Evolutionary conservation across 1,140 invertebrate species (phyloP).

Genomic region (Epicauta chinensis): DNA sequence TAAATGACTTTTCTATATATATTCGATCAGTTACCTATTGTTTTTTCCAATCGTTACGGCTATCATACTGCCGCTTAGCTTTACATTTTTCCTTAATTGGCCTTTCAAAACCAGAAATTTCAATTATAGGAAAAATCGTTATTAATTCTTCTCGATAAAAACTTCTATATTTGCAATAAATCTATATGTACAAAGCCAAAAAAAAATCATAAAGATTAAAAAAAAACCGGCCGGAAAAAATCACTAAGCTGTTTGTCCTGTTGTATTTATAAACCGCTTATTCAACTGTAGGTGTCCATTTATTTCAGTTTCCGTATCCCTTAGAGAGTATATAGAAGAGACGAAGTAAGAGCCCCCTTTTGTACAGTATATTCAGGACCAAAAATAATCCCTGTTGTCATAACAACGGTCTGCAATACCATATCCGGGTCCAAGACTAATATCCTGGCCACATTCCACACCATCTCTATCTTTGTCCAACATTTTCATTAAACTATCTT

Average conservation of each 20-base stretch:
- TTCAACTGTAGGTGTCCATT: constrained; percentile 24
- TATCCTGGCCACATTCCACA: constrained; percentile 8
- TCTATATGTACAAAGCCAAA: too few species aligned
- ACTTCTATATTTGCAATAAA: background rate
- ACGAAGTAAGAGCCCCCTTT: background rate
- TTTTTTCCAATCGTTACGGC: constrained; percentile 4
- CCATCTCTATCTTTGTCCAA: background rate
- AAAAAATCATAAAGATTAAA: too few species aligned
- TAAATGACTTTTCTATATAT: constrained; percentile 15
- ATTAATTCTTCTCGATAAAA: constrained; percentile 6
- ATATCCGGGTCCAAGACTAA: constrained; percentile 19
- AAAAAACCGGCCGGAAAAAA: too few species aligned
- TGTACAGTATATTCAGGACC: constrained; percentile 11
- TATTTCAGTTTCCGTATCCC: constrained; percentile 24
- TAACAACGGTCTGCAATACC: constrained; percentile 22
- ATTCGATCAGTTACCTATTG: constrained; percentile 10
- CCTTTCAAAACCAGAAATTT: constrained; percentile 17
- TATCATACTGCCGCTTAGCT: constrained; percentile 1
- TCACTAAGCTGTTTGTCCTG: constrained; percentile 1
- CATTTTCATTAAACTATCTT: too few species aligned
- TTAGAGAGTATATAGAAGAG: background rate
- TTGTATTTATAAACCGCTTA: constrained; percentile 21
- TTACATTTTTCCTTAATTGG: constrained; percentile 10
- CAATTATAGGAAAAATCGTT: constrained; percentile 13
- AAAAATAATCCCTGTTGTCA: constrained; percentile 27